Conservation (phyloP, 2,113 vertebrate species). For the Tachysurus fulvidraco region DNA sequence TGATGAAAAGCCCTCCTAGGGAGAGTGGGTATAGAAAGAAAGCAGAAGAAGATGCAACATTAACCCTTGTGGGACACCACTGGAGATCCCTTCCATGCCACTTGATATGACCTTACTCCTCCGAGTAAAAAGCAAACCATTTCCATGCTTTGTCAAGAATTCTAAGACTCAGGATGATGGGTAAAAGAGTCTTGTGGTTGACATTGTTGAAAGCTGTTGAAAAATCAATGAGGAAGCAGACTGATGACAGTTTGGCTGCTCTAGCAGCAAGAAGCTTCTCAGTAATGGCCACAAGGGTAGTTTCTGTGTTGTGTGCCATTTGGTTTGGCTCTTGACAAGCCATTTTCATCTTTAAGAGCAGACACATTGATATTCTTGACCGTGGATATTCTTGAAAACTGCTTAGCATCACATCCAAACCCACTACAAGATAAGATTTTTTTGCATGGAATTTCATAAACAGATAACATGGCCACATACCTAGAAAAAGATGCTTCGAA, state of each 20-base stretch:
- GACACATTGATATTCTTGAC: background rate
- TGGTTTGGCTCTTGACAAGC: background rate
- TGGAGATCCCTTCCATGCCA: background rate
- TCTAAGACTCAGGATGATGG: background rate
- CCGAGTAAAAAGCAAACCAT: background rate
- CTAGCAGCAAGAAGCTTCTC: background rate
- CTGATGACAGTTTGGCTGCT: background rate
- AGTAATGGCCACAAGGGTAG: background rate
- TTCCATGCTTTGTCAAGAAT: background rate
- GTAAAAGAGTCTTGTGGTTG: background rate
- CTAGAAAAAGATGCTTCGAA: background rate
- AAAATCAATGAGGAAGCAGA: background rate
- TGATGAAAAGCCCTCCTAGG: background rate
- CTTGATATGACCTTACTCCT: background rate
- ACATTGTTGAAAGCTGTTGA: background rate
- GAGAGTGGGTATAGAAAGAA: background rate
- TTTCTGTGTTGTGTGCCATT: background rate
- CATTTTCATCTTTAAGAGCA: background rate
- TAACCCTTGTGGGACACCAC: background rate
- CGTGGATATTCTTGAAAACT: background rate
- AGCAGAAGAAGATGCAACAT: background rate
- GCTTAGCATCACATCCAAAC: background rate
- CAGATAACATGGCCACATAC: background rate
- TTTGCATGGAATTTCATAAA: background rate
- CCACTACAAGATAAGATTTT: background rate